phyloP scores from a whole-genome alignment of 2,888 invertebrate species.

The Drosophila falleni region DNA sequence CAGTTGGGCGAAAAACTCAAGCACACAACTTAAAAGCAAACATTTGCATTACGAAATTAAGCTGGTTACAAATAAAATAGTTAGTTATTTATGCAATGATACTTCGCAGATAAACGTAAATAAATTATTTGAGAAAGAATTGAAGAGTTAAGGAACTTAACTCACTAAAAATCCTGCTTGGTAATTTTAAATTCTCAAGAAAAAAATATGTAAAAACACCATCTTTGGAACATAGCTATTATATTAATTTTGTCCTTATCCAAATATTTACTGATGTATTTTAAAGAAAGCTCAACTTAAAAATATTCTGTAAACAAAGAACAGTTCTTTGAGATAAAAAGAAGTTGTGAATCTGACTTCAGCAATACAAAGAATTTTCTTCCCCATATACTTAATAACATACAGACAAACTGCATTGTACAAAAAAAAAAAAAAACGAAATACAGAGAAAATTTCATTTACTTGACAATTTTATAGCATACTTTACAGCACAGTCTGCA shows the following conservation, averaged over 20 bases:
- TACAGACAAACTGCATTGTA: not conserved
- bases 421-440: conserved; percentile 13
- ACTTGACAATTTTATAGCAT: conserved; percentile 32
- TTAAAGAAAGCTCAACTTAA: not conserved
- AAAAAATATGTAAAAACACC: not conserved
- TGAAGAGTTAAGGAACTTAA: not conserved
- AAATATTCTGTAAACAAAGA: not conserved
- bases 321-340: too few species aligned
- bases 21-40: conserved; percentile 11
- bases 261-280: not conserved
- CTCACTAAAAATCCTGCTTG: not conserved
- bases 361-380: too few species aligned
- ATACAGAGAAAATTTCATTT: conserved; percentile 25
- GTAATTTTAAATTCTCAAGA: not conserved
- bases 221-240: not conserved
- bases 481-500: conserved; percentile 39
- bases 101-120: conserved; percentile 7
- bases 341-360: too few species aligned
- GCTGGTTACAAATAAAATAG: conserved; percentile 10
- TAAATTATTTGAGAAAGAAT: not conserved
- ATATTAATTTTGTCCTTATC: not conserved
- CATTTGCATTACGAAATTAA: conserved; percentile 33
- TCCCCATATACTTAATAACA: not conserved
- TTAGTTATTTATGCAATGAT: conserved; percentile 23
- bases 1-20: conserved; percentile 10